Conservation (phyloP, 2,113 vertebrate genomes). For the Gallinago media region DNA sequence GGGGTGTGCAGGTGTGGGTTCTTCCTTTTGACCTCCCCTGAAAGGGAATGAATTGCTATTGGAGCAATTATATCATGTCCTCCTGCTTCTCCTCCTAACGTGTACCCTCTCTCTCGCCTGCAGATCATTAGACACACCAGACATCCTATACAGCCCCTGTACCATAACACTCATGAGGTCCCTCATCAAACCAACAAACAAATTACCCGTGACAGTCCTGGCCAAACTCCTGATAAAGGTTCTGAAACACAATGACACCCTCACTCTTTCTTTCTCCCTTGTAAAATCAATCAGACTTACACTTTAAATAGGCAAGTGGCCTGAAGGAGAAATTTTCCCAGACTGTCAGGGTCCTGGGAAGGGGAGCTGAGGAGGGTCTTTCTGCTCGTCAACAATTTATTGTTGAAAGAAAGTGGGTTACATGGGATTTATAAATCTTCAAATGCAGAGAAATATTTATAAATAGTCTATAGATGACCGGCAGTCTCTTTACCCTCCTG, state of each 20-base stretch:
- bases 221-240: constrained; percentile 30
- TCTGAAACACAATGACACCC: constrained; percentile 35
- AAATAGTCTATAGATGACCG: background rate
- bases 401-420: background rate
- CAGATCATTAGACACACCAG: background rate
- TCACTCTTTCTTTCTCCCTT: constrained; percentile 25
- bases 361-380: background rate
- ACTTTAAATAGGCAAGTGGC: constrained; percentile 23
- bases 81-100: background rate
- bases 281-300: constrained; percentile 57
- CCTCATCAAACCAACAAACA: constrained; percentile 29
- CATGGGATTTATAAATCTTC: background rate
- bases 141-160: background rate
- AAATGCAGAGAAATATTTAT: background rate
- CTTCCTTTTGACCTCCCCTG: background rate
- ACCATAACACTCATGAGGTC: background rate
- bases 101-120: background rate
- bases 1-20: background rate
- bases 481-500: background rate
- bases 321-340: constrained; percentile 42
- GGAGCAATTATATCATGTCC: background rate
- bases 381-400: background rate
- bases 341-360: background rate
- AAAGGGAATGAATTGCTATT: background rate
- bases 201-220: constrained; percentile 7